phyloP scores from a whole-genome alignment of 2,113 vertebrate species.

The western clawed frog (Xenopus tropicalis) region UCB_Xtro_10.0 CM004443.2:131152501-131153000 shows the following conservation, averaged over 20 bases:
- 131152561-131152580: conserved; percentile 37
- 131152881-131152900: background rate
- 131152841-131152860: background rate
- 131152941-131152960: background rate
- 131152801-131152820: conserved; percentile 14
- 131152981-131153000: background rate
- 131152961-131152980: background rate
- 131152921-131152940: background rate
- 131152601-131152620: conserved; percentile 40
- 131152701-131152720: conserved; percentile 40
- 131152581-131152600: conserved; percentile 33
- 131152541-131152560: conserved; percentile 44
- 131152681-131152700: conserved; percentile 33
- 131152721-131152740: conserved; percentile 34
- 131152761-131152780: conserved; percentile 31
- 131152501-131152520: conserved; percentile 40
- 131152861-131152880: background rate
- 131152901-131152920: background rate
- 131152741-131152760: conserved; percentile 35
- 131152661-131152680: conserved; percentile 44
- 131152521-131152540: conserved; percentile 39
- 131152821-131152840: conserved; percentile 12
- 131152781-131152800: conserved; percentile 24
- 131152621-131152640: conserved; percentile 36
- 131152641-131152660: conserved; percentile 37